These are phyloP conservation scores for crab-eating macaque (Macaca fascicularis) DNA, from an alignment of 2,113 vertebrate species.

Conservation along the genomic window T2T-MFA8v1.1 NC_088394.1:47040001-47040500, in stretches of 20 bases:
- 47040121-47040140: constrained; percentile 48
- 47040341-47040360: neutral
- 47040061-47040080: constrained; percentile 77
- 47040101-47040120: neutral
- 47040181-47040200: neutral
- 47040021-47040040: constrained; percentile 76
- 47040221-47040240: fast-evolving
- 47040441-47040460: too few relatives aligned
- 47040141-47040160: constrained; percentile 42
- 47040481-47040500: too few relatives aligned
- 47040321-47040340: fast-evolving
- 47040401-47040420: too few relatives aligned
- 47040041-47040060: constrained; percentile 75
- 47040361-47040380: too few relatives aligned
- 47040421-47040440: too few relatives aligned
- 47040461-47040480: too few relatives aligned
- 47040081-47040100: constrained; percentile 70
- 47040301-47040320: neutral
- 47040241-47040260: fast-evolving
- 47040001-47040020: constrained; percentile 72
- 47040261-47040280: neutral
- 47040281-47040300: neutral
- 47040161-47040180: neutral
- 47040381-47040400: too few relatives aligned
- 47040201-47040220: fast-evolving